Base-by-base conservation (phyloP, 2,888 invertebrate species). In the Tinea pellionella region DNA sequence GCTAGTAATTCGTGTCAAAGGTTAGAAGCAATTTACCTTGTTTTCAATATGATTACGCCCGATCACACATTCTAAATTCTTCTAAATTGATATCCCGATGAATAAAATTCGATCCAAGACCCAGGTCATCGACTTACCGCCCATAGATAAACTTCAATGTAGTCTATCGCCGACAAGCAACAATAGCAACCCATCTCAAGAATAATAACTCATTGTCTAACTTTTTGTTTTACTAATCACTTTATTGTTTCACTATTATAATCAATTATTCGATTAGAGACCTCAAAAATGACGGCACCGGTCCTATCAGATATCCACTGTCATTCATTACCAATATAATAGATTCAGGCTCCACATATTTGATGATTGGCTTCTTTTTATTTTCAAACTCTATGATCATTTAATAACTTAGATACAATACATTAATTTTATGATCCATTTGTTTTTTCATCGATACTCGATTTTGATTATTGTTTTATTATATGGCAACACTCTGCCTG, bases 171-270 rank as follows among this genome's bases (percentile, higher is more conserved):
- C n/a, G 59, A 61, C 60, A 57, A 32, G 32, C 73, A 75, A 82
- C 82, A 80, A 83, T 83, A 78, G 78, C 68, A 77, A 75, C 74
- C 74, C 80, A 80, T 82, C 74, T 71, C 67, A 71, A 73, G 78
- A 80, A 84, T 85, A 85, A 87, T 86, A 85, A 81, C 73, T 86
- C 85, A 84, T 86, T 86, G 86, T 86, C 84, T 80, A 77, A 78
- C 77, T 80, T 86, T 85, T 84, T 83, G 81, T 87, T 75, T 69
- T 78, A 82, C 84, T 87, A 87, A 86, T 86, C 85, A 85, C 82
- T 86, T 83, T 80, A 86, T 87, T 87, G 86, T 86, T 86, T 79
- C 74, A 74, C 73, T 80, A 75, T 75, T 78, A 77, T 82, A 87
- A 87, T 86, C 86, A 87, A 86, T 87, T 86, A 86, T 77, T 84